phyloP scores from a whole-genome alignment of 2,113 vertebrate species.

The Phainopepla nitens region DNA sequence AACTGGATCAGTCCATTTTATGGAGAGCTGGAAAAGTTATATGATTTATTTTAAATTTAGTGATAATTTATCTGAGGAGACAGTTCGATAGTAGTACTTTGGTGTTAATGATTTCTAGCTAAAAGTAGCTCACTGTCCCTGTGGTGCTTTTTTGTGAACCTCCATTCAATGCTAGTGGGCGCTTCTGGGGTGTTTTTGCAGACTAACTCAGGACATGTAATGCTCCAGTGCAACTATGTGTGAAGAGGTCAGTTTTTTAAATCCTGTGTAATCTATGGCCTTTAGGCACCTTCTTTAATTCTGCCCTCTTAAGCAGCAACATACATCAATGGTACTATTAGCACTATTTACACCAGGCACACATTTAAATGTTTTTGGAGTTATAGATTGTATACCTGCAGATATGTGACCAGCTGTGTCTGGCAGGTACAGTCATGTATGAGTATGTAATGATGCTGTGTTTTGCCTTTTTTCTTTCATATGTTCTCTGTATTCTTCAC shows the following conservation, averaged over 20 bases:
- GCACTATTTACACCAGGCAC: neutral
- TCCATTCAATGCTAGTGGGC: neutral
- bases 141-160: neutral
- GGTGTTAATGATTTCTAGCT: neutral
- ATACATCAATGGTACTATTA: neutral
- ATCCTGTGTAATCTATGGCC: neutral
- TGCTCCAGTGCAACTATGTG: neutral
- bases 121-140: accelerated
- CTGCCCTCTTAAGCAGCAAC: neutral
- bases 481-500: no score
- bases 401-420: neutral
- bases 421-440: neutral
- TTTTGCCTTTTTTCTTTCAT: no score
- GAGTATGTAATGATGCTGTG: neutral
- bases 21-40: neutral
- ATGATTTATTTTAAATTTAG: neutral
- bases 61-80: neutral
- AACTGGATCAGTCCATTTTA: neutral
- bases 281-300: neutral
- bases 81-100: neutral
- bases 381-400: neutral
- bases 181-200: neutral
- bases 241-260: neutral
- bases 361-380: neutral
- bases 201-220: neutral